These are phyloP conservation scores for Canis aureus DNA, from an alignment of 2,113 vertebrate species.

Conservation along the genomic window DNA sequence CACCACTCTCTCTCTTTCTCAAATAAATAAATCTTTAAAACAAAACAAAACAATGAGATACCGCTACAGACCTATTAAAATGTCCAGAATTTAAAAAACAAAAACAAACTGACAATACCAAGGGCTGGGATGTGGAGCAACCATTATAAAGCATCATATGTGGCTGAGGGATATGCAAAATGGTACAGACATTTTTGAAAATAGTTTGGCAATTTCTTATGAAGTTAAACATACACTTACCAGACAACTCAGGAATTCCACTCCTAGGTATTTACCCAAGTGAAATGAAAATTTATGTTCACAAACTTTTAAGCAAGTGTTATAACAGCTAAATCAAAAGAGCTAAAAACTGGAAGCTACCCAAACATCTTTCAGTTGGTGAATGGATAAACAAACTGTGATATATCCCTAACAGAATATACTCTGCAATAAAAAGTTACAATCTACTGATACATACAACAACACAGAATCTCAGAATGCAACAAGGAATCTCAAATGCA, in stretches of 20 bases:
- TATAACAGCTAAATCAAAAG: neutral
- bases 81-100: neutral
- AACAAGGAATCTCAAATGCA: neutral
- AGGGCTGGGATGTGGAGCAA: neutral
- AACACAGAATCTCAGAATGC: neutral
- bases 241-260: neutral
- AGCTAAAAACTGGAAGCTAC: neutral
- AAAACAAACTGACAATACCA: neutral
- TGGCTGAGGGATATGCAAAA: neutral
- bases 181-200: neutral
- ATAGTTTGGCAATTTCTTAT: neutral
- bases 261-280: neutral
- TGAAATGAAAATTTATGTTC: neutral
- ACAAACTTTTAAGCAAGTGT: conserved; percentile 13
- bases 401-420: neutral
- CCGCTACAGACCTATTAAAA: neutral
- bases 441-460: neutral
- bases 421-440: neutral
- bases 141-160: neutral
- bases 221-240: neutral
- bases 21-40: neutral
- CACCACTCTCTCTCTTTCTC: neutral
- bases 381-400: neutral
- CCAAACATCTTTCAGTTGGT: neutral
- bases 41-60: neutral